These are phyloP conservation scores for Mormyrops boulengeri DNA, from an alignment of 2,797 vertebrate genomes.

Conservation along the genomic window DNA sequence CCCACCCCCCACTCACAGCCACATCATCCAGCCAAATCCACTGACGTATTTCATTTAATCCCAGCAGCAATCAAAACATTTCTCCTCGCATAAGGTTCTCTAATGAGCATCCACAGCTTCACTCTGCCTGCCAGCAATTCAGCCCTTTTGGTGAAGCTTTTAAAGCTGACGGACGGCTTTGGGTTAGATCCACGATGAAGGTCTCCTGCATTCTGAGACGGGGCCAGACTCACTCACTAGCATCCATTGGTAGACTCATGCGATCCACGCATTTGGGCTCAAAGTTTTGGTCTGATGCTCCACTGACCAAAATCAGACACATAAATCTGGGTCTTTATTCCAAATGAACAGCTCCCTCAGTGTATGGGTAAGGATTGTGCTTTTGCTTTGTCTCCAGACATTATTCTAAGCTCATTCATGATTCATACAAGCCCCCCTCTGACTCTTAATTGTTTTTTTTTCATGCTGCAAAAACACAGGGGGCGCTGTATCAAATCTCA, in stretches of 20 bases:
- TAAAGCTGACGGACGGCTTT: not conserved
- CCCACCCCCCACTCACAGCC: not conserved
- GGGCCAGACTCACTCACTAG: not conserved
- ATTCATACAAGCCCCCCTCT: not conserved
- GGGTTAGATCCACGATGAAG: not conserved
- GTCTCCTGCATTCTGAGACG: not conserved
- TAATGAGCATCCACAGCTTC: not conserved
- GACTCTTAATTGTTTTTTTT: not conserved
- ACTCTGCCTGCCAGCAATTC: not conserved
- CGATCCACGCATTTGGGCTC: not conserved
- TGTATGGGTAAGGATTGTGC: not conserved
- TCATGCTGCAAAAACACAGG: conserved; percentile 55
- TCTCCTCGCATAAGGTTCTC: not conserved
- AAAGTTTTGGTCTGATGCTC: not conserved
- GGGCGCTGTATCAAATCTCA: conserved; percentile 38
- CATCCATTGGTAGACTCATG: not conserved
- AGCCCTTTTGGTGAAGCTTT: not conserved
- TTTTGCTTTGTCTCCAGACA: not conserved
- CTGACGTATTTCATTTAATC: not conserved
- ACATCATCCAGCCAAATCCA: not conserved
- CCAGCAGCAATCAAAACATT: not conserved
- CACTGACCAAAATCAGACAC: not conserved
- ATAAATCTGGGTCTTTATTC: not conserved
- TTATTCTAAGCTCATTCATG: not conserved
- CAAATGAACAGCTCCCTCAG: not conserved